These are phyloP conservation scores for Danio choprae DNA, from an alignment of 2,797 vertebrate species.

Conservation along the genomic window DNA sequence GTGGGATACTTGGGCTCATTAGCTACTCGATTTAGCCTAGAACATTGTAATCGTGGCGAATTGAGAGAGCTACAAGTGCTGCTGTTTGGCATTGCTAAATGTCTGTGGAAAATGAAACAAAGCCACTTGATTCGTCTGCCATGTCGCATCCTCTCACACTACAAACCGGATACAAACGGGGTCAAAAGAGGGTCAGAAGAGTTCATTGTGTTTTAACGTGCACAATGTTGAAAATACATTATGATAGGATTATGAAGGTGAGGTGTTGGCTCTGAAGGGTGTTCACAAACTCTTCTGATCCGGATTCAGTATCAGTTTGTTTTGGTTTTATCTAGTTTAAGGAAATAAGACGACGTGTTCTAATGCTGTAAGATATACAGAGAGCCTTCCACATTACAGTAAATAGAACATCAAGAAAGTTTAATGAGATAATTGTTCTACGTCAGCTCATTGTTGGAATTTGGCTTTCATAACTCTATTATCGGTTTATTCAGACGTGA, in stretches of 20 bases:
- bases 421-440: too few species aligned
- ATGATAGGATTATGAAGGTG: background rate
- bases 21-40: background rate
- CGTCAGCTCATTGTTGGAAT: too few species aligned
- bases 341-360: too few species aligned
- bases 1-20: constrained; percentile 9
- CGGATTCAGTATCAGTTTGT: background rate
- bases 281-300: background rate
- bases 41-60: background rate
- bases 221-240: background rate
- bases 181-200: background rate
- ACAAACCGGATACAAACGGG: background rate
- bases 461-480: too few species aligned
- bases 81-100: background rate
- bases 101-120: background rate
- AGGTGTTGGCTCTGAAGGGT: background rate
- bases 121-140: background rate
- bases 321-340: background rate
- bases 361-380: background rate
- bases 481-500: too few species aligned
- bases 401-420: too few species aligned
- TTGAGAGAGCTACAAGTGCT: background rate
- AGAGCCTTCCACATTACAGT: too few species aligned
- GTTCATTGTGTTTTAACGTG: background rate
- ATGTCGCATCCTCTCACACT: background rate